Evolutionary conservation across 2,888 invertebrate species (phyloP).

Genomic region (Caenorhabditis sp.): DNA sequence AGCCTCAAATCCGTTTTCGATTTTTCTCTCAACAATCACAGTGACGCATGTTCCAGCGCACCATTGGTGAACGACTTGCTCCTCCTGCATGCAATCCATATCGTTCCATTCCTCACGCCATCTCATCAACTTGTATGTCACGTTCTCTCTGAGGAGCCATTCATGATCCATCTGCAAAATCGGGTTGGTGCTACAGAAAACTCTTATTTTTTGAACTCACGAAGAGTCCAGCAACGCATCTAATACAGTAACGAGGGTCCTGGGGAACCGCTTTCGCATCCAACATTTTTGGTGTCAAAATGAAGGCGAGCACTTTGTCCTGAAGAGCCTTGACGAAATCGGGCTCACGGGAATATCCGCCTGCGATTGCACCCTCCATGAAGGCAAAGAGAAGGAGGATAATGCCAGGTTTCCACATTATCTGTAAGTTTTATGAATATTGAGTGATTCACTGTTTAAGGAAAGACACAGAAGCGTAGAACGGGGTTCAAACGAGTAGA

Average conservation of each 20-base stretch:
- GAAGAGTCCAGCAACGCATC: conserved; percentile 2
- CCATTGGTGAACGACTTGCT: neutral
- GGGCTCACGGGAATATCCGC: too few relatives aligned
- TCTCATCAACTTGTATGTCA: neutral
- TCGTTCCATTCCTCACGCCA: neutral
- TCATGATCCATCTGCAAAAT: neutral
- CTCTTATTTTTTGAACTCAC: neutral
- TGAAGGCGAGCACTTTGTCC: too few relatives aligned
- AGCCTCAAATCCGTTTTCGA: neutral
- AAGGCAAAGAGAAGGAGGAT: too few relatives aligned
- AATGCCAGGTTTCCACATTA: too few relatives aligned
- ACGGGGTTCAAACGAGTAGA: too few relatives aligned
- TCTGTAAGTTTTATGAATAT: too few relatives aligned
- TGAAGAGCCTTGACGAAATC: too few relatives aligned
- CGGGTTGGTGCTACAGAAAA: too few relatives aligned
- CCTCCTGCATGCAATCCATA: neutral
- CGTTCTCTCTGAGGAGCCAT: neutral
- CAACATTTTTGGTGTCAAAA: too few relatives aligned
- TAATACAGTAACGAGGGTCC: neutral
- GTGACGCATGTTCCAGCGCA: neutral
- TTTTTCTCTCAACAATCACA: neutral
- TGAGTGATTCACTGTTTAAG: too few relatives aligned
- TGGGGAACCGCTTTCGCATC: neutral
- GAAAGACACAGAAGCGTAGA: too few relatives aligned
- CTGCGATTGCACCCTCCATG: too few relatives aligned